A percentile compares a stretch with the other conserved stretches of the same genome.
Evolutionary conservation across 2,888 invertebrate species (phyloP).

Genomic region (Sphecodes monilicornis): DNA sequence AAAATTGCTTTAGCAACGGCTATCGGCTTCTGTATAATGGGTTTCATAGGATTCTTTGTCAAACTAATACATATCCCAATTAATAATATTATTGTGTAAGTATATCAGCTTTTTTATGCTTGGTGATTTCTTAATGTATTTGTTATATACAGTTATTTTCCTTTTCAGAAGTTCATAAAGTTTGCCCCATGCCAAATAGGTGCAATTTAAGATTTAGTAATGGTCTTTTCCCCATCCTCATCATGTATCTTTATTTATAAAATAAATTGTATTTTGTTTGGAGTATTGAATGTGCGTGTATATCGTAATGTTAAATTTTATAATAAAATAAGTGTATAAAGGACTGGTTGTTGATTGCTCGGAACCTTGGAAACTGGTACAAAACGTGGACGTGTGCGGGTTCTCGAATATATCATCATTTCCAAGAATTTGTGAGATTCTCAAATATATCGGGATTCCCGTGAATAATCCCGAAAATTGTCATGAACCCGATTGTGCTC

Average conservation of each 20-base stretch:
- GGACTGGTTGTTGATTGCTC: background rate
- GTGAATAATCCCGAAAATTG: too few species aligned
- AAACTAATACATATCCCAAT: slow-evolving; percentile 99
- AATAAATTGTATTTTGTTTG: slow-evolving; percentile 73
- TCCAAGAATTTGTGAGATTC: too few species aligned
- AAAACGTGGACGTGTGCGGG: background rate
- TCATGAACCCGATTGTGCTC: too few species aligned
- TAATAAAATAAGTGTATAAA: slow-evolving; percentile 69
- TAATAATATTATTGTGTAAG: slow-evolving; percentile 97
- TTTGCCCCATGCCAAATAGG: slow-evolving; percentile 18
- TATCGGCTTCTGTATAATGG: slow-evolving; percentile 99
- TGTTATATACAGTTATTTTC: slow-evolving; percentile 20
- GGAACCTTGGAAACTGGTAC: background rate
- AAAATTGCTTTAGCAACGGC: slow-evolving; percentile 99
- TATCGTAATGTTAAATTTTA: slow-evolving; percentile 71
- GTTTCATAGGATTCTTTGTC: slow-evolving; percentile 99
- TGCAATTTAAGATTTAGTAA: slow-evolving; percentile 73
- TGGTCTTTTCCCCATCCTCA: slow-evolving; percentile 64
- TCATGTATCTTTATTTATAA: slow-evolving; percentile 75
- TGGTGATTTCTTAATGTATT: slow-evolving; percentile 71
- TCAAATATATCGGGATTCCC: too few species aligned
- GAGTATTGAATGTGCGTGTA: slow-evolving; percentile 67
- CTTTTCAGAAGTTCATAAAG: slow-evolving; percentile 81
- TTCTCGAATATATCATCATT: background rate
- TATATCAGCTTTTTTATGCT: slow-evolving; percentile 81